Conservation (phyloP, 2,797 vertebrate species). For the Sciurus vulgaris region DNA sequence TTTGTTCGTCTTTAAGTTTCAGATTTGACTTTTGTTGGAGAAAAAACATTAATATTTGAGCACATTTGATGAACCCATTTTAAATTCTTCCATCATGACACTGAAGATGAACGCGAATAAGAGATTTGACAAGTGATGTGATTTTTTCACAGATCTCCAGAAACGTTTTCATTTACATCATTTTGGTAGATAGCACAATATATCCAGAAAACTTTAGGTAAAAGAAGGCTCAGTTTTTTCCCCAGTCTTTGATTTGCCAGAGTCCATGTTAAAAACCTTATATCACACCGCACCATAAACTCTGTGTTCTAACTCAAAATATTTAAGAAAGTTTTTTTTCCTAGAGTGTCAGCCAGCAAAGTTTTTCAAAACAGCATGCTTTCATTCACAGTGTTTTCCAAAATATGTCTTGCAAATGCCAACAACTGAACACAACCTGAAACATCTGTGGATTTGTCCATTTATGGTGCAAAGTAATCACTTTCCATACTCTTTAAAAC, state of each 20-base stretch:
- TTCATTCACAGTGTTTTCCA: slow-evolving; percentile 74
- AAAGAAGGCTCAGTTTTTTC: not conserved
- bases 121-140: not conserved
- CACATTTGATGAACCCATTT: slow-evolving; percentile 2
- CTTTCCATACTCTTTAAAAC: slow-evolving; percentile 77
- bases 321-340: slow-evolving; percentile 65
- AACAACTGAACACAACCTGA: slow-evolving; percentile 79
- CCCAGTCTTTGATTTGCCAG: not conserved
- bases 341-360: slow-evolving; percentile 56
- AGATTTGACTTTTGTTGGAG: slow-evolving; percentile 46
- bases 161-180: not conserved
- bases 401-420: slow-evolving; percentile 78
- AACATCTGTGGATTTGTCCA: slow-evolving; percentile 80
- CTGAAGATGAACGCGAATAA: not conserved
- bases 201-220: not conserved
- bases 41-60: slow-evolving; percentile 29
- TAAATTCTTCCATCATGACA: not conserved
- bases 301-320: slow-evolving; percentile 56
- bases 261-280: not conserved
- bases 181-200: not conserved
- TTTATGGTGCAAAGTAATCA: slow-evolving; percentile 77
- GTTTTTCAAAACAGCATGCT: slow-evolving; percentile 75
- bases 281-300: not conserved
- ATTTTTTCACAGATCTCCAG: slow-evolving; percentile 11
- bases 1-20: slow-evolving; percentile 40